Evolutionary conservation across 1,140 invertebrate genomes (phyloP).

Genomic region (Cherax destructor): DNA sequence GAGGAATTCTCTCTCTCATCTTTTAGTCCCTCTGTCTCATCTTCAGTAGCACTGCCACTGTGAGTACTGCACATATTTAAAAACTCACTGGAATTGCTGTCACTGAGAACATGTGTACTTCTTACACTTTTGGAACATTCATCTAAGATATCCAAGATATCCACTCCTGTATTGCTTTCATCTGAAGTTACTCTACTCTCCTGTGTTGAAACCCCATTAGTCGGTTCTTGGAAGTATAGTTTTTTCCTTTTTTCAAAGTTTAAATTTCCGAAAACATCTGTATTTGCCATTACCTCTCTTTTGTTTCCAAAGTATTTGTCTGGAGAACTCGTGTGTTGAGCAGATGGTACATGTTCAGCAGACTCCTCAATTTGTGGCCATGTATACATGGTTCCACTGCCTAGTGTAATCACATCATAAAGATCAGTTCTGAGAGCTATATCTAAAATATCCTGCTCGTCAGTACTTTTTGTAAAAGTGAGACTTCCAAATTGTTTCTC

Average conservation of each 20-base stretch:
- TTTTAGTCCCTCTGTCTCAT: not conserved
- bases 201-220: not conserved
- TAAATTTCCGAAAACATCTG: not conserved
- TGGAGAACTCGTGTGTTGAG: not conserved
- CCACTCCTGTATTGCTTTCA: not conserved
- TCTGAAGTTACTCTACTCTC: not conserved
- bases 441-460: constrained; percentile 8
- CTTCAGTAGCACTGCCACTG: not conserved
- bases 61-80: not conserved
- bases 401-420: constrained; percentile 3
- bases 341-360: not conserved
- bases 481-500: not conserved
- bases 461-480: too few relatives aligned
- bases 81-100: not conserved
- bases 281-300: not conserved
- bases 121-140: not conserved
- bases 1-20: not conserved
- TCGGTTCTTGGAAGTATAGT: not conserved
- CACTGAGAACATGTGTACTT: not conserved
- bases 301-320: not conserved
- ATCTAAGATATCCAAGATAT: not conserved
- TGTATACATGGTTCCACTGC: not conserved
- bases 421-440: constrained; percentile 15
- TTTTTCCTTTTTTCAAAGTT: not conserved
- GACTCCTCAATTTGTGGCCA: constrained; percentile 17